Conservation (phyloP, 2,888 invertebrate genomes). For the Spatulosminthurus flaviceps region DNA sequence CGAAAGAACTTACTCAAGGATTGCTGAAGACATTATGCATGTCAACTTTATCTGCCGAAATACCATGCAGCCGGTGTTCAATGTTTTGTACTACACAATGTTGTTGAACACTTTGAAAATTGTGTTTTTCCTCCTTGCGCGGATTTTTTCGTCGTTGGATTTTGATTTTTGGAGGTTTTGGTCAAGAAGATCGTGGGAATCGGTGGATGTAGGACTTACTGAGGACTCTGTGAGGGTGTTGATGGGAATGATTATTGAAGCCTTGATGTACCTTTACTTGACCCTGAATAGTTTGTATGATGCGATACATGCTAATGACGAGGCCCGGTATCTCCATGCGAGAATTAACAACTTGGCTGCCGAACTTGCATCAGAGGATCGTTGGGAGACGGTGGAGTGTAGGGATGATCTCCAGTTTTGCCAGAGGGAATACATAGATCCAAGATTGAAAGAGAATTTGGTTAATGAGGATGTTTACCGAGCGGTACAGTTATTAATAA, state of each 20-base stretch:
- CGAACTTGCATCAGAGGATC: background rate
- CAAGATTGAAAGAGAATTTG: background rate
- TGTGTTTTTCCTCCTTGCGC: background rate
- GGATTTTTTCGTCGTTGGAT: background rate
- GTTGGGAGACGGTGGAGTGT: background rate
- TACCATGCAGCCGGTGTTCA: background rate
- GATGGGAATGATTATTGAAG: background rate
- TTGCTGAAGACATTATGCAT: background rate
- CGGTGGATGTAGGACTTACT: background rate
- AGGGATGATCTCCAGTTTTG: background rate
- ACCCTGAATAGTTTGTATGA: background rate
- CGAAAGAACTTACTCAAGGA: background rate
- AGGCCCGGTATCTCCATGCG: background rate
- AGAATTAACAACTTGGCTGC: background rate
- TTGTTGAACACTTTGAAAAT: background rate
- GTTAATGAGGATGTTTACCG: constrained; percentile 22
- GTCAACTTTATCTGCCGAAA: background rate
- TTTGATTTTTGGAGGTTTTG: background rate
- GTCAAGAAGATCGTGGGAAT: background rate
- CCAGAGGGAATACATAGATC: background rate
- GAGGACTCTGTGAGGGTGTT: background rate
- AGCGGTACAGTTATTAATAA: background rate
- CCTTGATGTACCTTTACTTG: background rate
- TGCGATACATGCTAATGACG: constrained; percentile 1
- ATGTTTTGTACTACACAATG: background rate